Conservation (phyloP, 2,113 vertebrate species). For the Python bivittatus region DNA sequence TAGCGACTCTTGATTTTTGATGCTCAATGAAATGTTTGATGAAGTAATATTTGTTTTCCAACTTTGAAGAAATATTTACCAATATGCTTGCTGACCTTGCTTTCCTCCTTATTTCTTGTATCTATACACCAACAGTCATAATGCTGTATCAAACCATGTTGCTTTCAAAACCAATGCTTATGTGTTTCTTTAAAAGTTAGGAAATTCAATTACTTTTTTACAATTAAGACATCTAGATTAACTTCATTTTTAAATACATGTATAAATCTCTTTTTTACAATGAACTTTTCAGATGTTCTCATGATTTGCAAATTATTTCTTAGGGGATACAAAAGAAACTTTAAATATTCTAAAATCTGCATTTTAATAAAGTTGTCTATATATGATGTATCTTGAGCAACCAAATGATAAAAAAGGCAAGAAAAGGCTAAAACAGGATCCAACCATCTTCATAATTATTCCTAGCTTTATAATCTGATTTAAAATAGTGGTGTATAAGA, state of each 20-base stretch:
- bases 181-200: slow-evolving; percentile 45
- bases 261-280: slow-evolving; percentile 70
- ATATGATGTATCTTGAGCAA: slow-evolving; percentile 69
- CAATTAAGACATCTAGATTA: slow-evolving; percentile 65
- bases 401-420: slow-evolving; percentile 72
- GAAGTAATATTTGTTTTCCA: slow-evolving; percentile 67
- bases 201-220: slow-evolving; percentile 65
- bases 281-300: slow-evolving; percentile 70
- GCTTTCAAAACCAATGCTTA: slow-evolving; percentile 60
- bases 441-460: slow-evolving; percentile 70
- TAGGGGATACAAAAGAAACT: slow-evolving; percentile 73
- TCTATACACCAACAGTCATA: slow-evolving; percentile 66
- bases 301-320: slow-evolving; percentile 75
- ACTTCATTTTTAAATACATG: slow-evolving; percentile 71
- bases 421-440: slow-evolving; percentile 72
- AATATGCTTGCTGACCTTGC: slow-evolving; percentile 61
- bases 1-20: neutral
- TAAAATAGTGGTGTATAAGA: slow-evolving; percentile 63
- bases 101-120: slow-evolving; percentile 62
- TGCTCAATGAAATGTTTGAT: slow-evolving; percentile 40
- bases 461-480: slow-evolving; percentile 65
- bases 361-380: slow-evolving; percentile 81
- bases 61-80: slow-evolving; percentile 61
- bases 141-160: slow-evolving; percentile 64
- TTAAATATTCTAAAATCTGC: slow-evolving; percentile 80